A percentile compares a stretch with the other conserved stretches of the same genome.
phyloP scores from a whole-genome alignment of 2,888 invertebrate species.

The Troides helena region DNA sequence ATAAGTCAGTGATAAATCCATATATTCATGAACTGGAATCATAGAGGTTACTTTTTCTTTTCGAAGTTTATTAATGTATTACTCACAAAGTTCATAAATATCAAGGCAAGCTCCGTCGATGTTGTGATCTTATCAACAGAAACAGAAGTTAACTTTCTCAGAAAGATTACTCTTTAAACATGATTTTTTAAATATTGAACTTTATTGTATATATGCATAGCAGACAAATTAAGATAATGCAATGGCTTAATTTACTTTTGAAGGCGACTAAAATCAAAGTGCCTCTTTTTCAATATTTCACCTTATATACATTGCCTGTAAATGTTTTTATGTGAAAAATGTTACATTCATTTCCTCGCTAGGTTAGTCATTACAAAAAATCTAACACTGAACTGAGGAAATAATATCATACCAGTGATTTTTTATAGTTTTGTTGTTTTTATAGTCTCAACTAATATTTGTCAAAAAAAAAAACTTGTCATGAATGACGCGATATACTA shows the following conservation, averaged over 20 bases:
- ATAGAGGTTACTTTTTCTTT: slow-evolving; percentile 1
- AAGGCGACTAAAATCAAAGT: background rate
- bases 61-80: slow-evolving; percentile 19
- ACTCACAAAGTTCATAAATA: slow-evolving; percentile 22
- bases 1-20: background rate
- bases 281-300: background rate
- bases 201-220: background rate
- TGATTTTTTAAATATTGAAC: background rate
- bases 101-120: slow-evolving; percentile 5
- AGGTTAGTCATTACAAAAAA: too few species aligned
- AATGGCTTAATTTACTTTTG: background rate
- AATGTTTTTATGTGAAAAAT: too few species aligned
- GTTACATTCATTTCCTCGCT: too few species aligned
- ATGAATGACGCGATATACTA: too few species aligned
- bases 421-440: too few species aligned
- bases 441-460: too few species aligned
- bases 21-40: background rate
- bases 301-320: background rate
- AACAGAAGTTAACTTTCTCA: slow-evolving; percentile 9
- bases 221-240: background rate
- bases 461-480: too few species aligned
- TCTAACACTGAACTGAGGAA: too few species aligned
- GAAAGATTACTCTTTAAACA: slow-evolving; percentile 5
- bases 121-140: slow-evolving; percentile 15
- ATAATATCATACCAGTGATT: too few species aligned